A percentile compares a stretch with the other conserved stretches of the same genome.
Conservation (phyloP, 1,140 invertebrate species). For the Zaprionus tsacasi region DNA sequence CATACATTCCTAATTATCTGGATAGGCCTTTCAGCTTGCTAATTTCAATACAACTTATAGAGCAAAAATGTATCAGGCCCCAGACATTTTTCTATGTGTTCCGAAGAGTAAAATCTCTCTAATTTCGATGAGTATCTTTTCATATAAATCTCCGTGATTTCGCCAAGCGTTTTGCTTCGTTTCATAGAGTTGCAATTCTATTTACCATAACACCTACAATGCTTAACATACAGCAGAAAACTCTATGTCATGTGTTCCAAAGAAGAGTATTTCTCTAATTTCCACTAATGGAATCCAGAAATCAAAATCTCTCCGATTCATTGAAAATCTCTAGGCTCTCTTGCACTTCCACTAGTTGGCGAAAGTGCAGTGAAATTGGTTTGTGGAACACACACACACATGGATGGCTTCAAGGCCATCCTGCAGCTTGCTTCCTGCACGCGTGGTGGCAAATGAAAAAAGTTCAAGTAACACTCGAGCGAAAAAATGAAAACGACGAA, state of each 20-base stretch:
- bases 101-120: not conserved
- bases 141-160: not conserved
- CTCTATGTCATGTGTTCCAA: too few species aligned
- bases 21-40: too few species aligned
- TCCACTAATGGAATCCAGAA: too few species aligned
- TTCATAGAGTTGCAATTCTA: too few species aligned
- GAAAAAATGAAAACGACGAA: conserved; percentile 21
- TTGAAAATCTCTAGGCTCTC: not conserved
- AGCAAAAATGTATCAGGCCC: too few species aligned
- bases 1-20: too few species aligned
- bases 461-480: conserved; percentile 31
- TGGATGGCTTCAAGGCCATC: conserved; percentile 13
- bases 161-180: not conserved
- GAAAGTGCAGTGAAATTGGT: conserved; percentile 22
- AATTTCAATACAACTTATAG: too few species aligned
- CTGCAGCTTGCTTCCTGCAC: conserved; percentile 27
- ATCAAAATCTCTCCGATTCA: too few species aligned
- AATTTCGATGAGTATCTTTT: not conserved
- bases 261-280: too few species aligned
- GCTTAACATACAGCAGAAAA: too few species aligned
- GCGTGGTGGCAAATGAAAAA: conserved; percentile 44
- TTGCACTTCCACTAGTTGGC: not conserved
- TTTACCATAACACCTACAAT: too few species aligned
- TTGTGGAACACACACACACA: conserved; percentile 20
- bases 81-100: too few species aligned